These are phyloP conservation scores for Andrena dorsata DNA, from an alignment of 2,888 invertebrate species.

Conservation along the genomic window DNA sequence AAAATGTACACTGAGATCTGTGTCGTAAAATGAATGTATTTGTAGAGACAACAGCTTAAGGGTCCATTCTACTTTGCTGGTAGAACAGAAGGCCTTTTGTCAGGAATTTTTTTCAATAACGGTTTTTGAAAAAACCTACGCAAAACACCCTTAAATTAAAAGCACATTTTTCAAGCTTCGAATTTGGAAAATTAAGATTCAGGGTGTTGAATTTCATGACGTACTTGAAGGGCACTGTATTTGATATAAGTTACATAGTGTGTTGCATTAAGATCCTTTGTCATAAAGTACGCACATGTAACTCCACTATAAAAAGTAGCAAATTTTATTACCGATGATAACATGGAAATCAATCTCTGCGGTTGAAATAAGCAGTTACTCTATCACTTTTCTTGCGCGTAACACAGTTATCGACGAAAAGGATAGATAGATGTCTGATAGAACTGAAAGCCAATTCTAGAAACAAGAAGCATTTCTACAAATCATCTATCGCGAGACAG, in stretches of 20 bases:
- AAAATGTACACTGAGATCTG: neutral
- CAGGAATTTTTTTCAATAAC: too few species aligned
- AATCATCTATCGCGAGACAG: conserved; percentile 37
- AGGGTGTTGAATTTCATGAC: too few species aligned
- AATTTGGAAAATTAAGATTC: too few species aligned
- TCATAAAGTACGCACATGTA: neutral
- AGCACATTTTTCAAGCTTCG: too few species aligned
- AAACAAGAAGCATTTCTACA: conserved; percentile 26
- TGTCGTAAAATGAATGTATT: too few species aligned
- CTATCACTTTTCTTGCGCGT: conserved; percentile 27
- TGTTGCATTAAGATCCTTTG: neutral
- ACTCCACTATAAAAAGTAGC: neutral
- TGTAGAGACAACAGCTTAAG: too few species aligned
- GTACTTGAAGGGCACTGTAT: too few species aligned
- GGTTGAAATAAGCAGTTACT: conserved; percentile 16
- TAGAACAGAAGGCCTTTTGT: too few species aligned
- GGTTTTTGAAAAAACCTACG: too few species aligned
- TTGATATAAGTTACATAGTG: too few species aligned
- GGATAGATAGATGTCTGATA: conserved; percentile 7
- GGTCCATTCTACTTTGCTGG: too few species aligned
- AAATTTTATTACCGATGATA: conserved; percentile 13
- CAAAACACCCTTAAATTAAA: too few species aligned
- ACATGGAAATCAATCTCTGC: conserved; percentile 21
- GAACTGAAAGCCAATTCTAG: conserved; percentile 35
- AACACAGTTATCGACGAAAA: conserved; percentile 40